A percentile compares a stretch with the other conserved stretches of the same genome.
These are phyloP conservation scores for Saccopteryx bilineata DNA, from an alignment of 2,113 vertebrate genomes.

Conservation along the genomic window DNA sequence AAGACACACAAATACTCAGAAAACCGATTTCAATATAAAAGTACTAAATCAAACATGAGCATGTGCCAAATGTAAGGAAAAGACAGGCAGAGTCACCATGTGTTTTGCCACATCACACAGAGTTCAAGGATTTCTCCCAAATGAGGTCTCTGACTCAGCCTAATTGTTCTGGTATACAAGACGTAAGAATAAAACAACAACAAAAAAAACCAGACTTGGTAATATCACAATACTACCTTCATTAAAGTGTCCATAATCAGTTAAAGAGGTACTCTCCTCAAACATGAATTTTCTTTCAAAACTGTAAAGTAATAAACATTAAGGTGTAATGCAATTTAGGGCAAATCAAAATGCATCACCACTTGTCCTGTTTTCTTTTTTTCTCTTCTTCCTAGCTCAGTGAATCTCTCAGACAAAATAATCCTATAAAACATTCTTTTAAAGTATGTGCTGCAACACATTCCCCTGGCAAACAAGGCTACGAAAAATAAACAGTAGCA, in stretches of 20 bases:
- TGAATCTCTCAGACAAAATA: background rate
- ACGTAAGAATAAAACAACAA: background rate
- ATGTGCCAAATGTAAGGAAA: background rate
- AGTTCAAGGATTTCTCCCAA: background rate
- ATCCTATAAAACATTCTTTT: background rate
- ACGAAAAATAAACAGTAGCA: background rate
- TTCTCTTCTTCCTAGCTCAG: background rate
- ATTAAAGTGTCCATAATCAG: conserved; percentile 21
- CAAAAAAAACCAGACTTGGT: background rate
- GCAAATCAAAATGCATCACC: conserved; percentile 29
- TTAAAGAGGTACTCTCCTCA: background rate
- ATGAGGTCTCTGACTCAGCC: background rate
- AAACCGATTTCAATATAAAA: background rate
- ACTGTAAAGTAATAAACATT: background rate
- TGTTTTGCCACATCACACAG: background rate
- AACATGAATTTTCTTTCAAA: background rate
- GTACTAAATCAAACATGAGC: conserved; percentile 10
- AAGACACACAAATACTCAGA: background rate
- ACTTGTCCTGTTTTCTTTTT: background rate
- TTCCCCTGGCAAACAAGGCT: background rate
- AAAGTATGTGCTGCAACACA: background rate
- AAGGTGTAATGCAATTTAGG: background rate
- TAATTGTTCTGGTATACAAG: background rate
- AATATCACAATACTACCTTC: background rate
- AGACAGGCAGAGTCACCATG: background rate